Percentiles rank a stretch among this genome's conserved stretches.
These are phyloP conservation scores for Nyctalus aviator DNA, from an alignment of 2,797 vertebrate species.

Conservation along the genomic window DNA sequence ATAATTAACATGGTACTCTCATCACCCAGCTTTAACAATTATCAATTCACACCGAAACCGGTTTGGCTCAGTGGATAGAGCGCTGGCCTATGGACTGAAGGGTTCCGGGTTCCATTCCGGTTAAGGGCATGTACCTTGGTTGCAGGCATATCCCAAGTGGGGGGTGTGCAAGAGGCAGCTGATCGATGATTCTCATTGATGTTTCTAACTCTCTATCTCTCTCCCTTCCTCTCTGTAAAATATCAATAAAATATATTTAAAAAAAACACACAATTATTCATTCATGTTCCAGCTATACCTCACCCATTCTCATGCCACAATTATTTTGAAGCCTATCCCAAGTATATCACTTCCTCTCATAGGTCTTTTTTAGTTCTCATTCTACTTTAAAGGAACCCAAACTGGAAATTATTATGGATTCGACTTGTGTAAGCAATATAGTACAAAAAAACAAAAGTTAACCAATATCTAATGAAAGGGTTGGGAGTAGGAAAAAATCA, in stretches of 20 bases:
- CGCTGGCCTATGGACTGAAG: too few relatives aligned
- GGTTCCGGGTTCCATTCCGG: too few relatives aligned
- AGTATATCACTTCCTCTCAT: conserved; percentile 27
- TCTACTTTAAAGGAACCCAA: conserved; percentile 28
- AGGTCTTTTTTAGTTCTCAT: background rate
- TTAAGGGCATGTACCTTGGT: too few relatives aligned
- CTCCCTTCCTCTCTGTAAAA: too few relatives aligned
- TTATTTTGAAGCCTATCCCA: conserved; percentile 48
- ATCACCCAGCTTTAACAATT: too few relatives aligned
- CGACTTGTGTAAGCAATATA: background rate
- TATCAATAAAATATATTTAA: too few relatives aligned
- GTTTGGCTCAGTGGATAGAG: too few relatives aligned
- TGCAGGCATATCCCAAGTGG: too few relatives aligned
- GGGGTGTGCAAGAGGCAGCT: too few relatives aligned
- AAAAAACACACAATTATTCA: too few relatives aligned
- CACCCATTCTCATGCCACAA: background rate
- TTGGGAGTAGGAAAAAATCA: background rate
- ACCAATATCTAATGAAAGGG: background rate
- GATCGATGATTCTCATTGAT: too few relatives aligned
- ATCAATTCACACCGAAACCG: background rate
- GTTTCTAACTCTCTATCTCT: too few relatives aligned
- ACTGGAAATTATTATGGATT: conserved; percentile 40
- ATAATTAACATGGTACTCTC: conserved; percentile 22
- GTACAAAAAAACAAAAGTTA: background rate
- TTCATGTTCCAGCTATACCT: background rate